Percentiles rank a stretch among this genome's conserved stretches.
Evolutionary conservation across 2,888 invertebrate species (phyloP).

Genomic region (Machimus rusticus): DNA sequence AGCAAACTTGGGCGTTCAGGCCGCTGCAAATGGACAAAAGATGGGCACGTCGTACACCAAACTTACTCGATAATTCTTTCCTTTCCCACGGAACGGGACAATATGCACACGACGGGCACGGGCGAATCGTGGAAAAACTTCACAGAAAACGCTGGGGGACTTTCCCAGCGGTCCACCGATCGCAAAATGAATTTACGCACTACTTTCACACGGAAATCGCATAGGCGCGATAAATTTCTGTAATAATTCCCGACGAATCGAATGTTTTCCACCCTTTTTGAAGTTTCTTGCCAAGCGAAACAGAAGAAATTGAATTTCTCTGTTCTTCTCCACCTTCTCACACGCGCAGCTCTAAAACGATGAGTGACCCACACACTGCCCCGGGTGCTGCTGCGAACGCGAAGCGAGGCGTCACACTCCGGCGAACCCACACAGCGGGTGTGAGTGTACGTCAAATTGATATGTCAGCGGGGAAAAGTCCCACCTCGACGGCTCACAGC

Average conservation of each 20-base stretch:
- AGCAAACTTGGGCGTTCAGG: neutral
- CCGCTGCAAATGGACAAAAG: neutral
- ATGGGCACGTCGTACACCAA: constrained; percentile 5
- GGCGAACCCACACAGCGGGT: neutral
- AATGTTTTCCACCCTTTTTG: constrained; percentile 30
- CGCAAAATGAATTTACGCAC: neutral
- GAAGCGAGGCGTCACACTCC: neutral
- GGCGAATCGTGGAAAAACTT: neutral
- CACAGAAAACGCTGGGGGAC: neutral
- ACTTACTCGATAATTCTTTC: constrained; percentile 31
- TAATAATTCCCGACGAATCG: neutral
- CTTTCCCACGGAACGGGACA: constrained; percentile 26
- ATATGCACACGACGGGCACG: constrained; percentile 15
- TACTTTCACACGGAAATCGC: neutral
- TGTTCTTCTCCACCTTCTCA: constrained; percentile 21
- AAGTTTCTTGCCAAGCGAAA: constrained; percentile 35
- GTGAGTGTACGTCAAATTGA: neutral
- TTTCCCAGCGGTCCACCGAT: neutral
- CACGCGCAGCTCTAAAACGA: neutral
- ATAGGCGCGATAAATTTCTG: neutral
- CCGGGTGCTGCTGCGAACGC: neutral
- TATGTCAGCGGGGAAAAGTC: neutral
- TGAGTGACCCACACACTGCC: neutral
- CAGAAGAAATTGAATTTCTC: constrained; percentile 36
- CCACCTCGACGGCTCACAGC: neutral